These are phyloP conservation scores for Mizuhopecten yessoensis DNA, from an alignment of 1,140 invertebrate species.

Conservation along the genomic window DNA sequence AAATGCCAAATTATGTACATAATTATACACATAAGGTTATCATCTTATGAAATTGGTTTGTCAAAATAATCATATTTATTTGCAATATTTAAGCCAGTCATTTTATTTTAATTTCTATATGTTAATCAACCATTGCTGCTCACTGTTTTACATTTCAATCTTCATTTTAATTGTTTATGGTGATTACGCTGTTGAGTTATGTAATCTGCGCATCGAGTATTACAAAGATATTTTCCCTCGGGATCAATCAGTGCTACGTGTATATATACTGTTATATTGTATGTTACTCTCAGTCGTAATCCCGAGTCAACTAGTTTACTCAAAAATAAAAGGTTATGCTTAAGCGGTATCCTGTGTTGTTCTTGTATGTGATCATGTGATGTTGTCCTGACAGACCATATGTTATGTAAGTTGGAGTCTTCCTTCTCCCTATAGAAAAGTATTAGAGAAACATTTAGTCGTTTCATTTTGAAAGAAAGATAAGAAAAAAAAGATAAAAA, in stretches of 20 bases:
- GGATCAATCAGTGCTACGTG: background rate
- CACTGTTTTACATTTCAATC: constrained; percentile 9
- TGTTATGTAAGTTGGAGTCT: no score
- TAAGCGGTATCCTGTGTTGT: background rate
- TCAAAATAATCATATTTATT: constrained; percentile 40
- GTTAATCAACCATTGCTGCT: constrained; percentile 3
- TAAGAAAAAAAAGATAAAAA: no score
- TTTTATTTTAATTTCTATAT: background rate
- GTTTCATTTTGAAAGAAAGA: no score
- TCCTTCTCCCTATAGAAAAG: no score
- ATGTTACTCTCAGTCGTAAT: background rate
- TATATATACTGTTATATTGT: background rate
- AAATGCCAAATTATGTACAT: constrained; percentile 9
- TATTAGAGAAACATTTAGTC: no score
- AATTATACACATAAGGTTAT: background rate
- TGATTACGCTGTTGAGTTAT: background rate
- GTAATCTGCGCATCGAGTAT: no score
- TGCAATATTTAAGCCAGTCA: constrained; percentile 38
- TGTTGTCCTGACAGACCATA: no score
- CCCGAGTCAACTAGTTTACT: constrained; percentile 24
- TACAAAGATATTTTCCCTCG: background rate
- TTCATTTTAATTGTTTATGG: constrained; percentile 8
- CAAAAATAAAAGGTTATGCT: constrained; percentile 35
- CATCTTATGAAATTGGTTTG: background rate
- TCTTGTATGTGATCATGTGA: no score